phyloP scores from a whole-genome alignment of 2,888 invertebrate genomes.

The Graphium colonna region DNA sequence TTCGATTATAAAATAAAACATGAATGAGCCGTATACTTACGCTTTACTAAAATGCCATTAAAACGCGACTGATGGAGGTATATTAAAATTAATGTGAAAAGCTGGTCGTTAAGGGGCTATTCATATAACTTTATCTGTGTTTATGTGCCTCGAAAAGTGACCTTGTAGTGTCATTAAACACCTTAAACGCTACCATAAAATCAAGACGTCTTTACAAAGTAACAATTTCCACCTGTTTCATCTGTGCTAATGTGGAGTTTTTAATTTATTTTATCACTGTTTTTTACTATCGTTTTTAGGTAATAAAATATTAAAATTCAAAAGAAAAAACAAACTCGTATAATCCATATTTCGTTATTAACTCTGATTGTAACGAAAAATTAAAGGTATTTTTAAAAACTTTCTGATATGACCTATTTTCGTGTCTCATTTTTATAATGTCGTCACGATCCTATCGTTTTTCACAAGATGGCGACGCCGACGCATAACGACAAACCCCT shows the following conservation, averaged over 20 bases:
- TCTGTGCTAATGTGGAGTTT: too few species aligned
- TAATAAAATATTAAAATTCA: too few species aligned
- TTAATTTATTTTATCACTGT: too few species aligned
- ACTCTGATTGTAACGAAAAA: not conserved
- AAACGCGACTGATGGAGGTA: not conserved
- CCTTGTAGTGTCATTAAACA: slow-evolving; percentile 14
- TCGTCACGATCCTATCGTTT: slow-evolving; percentile 76
- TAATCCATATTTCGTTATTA: not conserved
- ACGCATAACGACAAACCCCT: slow-evolving; percentile 75
- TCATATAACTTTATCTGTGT: slow-evolving; percentile 5
- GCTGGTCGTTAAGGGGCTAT: not conserved
- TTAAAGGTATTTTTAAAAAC: slow-evolving; percentile 29
- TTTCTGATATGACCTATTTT: slow-evolving; percentile 53
- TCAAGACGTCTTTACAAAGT: slow-evolving; percentile 6
- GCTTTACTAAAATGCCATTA: not conserved
- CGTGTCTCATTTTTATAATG: slow-evolving; percentile 64
- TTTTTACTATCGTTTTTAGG: too few species aligned
- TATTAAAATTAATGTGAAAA: not conserved
- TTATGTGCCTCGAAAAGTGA: slow-evolving; percentile 6
- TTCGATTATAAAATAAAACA: slow-evolving; percentile 19
- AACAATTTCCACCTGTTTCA: not conserved
- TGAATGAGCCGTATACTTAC: slow-evolving; percentile 22
- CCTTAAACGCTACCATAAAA: slow-evolving; percentile 10
- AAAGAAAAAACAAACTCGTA: too few species aligned
- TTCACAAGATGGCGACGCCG: slow-evolving; percentile 80